Evolutionary conservation across 92 coral and sea anemone species (phyloP), one percentile per base, ranked within the genome.

Genomic region (Umimayanthus kanabou): DNA sequence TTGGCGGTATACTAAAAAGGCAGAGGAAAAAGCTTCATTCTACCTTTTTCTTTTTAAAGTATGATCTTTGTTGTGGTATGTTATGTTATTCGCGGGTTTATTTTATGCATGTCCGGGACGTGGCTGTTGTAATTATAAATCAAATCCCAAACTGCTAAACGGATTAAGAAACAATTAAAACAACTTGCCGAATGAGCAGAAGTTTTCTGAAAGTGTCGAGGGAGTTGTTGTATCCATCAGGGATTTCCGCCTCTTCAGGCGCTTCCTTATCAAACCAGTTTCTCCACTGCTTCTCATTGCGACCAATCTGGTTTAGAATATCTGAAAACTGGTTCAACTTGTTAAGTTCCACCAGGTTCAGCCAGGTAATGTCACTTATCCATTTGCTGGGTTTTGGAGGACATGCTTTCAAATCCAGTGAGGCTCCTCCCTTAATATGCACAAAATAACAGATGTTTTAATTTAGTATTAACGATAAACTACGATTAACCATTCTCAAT

Each of bases 211-310:
- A 96, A 6, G 99, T 96, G 84, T 96, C 99, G 65, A 96, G 76
- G 6, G 99, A 96, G 91, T 93, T 95, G 80, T 97, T 96, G 86
- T 96, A 96, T 28, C 99, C 99, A 91, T 96, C 99, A 5, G 99
- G 99, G 28, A 95, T 95, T 71, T 95, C 99, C 0, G 98, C 96
- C 40, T 93, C 99, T 80, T 96, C 99, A 0, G 99, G 99, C 4
- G 96, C 96, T 37, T 96, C 99, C 88, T 95, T 96, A 80, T 96
- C 99, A 80, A 96, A 96, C 99, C 99, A 96, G 89, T 90, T 91
- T 91, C 94, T 93, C 99, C 99, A 96, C 76, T 94, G 98, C 80
- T 96, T 96, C 92, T 96, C 99, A 77, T 96, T 96, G 22, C 99
- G 98, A 55, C 98, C 92, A 77, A 96, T 95, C 96, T 96, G 98